Evolutionary conservation across 2,797 vertebrate genomes (phyloP).

Genomic region (Myotis vivesi): DNA sequence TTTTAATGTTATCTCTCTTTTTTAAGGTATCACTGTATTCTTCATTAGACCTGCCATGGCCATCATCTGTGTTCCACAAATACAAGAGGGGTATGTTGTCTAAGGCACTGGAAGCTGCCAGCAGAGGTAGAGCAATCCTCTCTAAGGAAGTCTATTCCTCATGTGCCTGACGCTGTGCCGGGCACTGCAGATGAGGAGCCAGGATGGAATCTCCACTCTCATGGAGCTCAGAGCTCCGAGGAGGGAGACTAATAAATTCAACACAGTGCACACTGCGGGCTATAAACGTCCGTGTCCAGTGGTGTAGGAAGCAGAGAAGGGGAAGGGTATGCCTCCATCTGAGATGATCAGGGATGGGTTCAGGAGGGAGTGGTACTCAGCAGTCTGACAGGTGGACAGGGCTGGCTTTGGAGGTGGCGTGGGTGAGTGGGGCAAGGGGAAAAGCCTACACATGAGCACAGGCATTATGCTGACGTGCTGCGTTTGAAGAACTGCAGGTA

Average conservation of each 20-base stretch:
- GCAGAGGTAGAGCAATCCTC: neutral
- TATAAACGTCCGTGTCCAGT: neutral
- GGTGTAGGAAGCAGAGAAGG: neutral
- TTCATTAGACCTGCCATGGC: neutral
- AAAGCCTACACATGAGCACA: neutral
- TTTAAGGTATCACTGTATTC: neutral
- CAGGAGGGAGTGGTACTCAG: neutral
- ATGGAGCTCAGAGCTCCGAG: neutral
- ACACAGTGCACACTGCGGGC: rapidly evolving
- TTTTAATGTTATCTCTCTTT: no score
- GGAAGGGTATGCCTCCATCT: neutral
- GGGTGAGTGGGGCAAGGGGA: rapidly evolving
- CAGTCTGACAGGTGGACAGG: neutral
- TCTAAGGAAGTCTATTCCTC: neutral
- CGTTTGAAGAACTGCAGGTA: neutral
- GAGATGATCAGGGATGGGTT: neutral
- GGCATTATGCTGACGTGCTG: rapidly evolving
- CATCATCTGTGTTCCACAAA: neutral
- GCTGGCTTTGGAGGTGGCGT: neutral
- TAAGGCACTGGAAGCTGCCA: neutral
- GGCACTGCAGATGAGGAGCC: neutral
- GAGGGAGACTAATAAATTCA: neutral
- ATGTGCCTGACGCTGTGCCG: neutral
- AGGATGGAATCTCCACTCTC: neutral
- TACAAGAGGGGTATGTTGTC: neutral